These are phyloP conservation scores for Piezodorus guildinii DNA, from an alignment of 1,140 invertebrate species.

Conservation along the genomic window DNA sequence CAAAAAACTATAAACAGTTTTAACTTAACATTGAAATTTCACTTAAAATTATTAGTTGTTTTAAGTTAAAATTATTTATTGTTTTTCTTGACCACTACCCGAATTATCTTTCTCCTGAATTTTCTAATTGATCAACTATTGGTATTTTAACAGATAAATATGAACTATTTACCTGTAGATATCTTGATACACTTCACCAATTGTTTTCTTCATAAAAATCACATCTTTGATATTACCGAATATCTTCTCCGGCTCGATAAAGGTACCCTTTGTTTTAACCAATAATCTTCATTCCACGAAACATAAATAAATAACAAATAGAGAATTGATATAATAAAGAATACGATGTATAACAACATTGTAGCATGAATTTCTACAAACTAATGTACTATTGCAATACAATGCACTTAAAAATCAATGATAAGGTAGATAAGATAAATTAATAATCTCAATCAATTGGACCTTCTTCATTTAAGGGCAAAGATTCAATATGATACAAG, in stretches of 20 bases:
- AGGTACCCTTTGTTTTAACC: constrained; percentile 32
- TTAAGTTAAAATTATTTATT: no score
- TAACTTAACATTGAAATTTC: no score
- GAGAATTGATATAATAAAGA: constrained; percentile 4
- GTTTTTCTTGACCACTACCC: no score
- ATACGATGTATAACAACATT: constrained; percentile 11
- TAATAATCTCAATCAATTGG: no score
- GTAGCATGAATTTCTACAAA: not conserved
- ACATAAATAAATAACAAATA: constrained; percentile 30
- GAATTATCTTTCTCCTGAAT: no score
- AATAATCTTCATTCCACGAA: constrained; percentile 32
- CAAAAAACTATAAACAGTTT: no score
- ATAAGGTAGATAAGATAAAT: no score
- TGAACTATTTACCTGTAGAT: constrained; percentile 15
- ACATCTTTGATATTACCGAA: constrained; percentile 39
- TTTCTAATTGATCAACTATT: no score
- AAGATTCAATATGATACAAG: no score
- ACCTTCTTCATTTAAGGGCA: no score
- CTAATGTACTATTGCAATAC: not conserved
- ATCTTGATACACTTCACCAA: constrained; percentile 25
- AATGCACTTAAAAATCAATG: not conserved
- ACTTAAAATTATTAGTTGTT: no score
- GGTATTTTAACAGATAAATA: no score
- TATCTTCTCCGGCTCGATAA: constrained; percentile 33
- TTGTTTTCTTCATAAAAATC: constrained; percentile 28